Percentiles rank a stretch among this genome's conserved stretches.
Evolutionary conservation across 2,888 invertebrate species (phyloP).

Genomic region (Heliothis peltigera): DNA sequence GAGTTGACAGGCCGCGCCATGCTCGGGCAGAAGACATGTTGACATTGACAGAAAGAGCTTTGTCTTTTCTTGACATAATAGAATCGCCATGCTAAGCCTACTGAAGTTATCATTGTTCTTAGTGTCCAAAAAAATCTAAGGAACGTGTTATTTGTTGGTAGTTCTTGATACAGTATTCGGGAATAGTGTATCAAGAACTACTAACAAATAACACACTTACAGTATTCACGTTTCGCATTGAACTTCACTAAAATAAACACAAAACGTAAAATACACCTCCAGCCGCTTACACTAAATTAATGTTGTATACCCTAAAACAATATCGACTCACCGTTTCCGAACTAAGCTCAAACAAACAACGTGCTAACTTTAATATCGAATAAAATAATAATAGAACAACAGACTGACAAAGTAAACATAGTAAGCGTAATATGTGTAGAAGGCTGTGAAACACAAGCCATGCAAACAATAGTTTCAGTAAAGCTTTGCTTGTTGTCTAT

Average conservation of each 20-base stretch:
- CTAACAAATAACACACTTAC: no score
- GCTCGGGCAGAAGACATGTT: no score
- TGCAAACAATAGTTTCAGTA: constrained; percentile 41
- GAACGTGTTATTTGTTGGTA: no score
- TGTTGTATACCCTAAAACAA: constrained; percentile 39
- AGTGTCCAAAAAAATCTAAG: no score
- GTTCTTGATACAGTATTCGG: no score
- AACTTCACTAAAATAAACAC: constrained; percentile 13
- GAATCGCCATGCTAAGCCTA: no score
- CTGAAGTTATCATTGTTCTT: no score
- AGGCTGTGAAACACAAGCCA: constrained; percentile 47
- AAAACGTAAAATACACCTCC: constrained; percentile 6
- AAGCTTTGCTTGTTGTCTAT: constrained; percentile 41
- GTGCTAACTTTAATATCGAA: constrained; percentile 35
- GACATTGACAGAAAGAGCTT: no score
- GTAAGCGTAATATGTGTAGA: constrained; percentile 9
- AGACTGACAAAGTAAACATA: constrained; percentile 44
- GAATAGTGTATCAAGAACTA: no score
- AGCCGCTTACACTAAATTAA: constrained; percentile 20
- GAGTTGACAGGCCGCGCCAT: no score
- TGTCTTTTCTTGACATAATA: no score
- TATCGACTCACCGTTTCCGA: constrained; percentile 31
- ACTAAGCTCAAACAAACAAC: constrained; percentile 33
- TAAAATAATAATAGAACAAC: constrained; percentile 50
- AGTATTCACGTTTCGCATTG: no score